Evolutionary conservation across 1,140 invertebrate genomes (phyloP).

Genomic region (Platyura marginata): DNA sequence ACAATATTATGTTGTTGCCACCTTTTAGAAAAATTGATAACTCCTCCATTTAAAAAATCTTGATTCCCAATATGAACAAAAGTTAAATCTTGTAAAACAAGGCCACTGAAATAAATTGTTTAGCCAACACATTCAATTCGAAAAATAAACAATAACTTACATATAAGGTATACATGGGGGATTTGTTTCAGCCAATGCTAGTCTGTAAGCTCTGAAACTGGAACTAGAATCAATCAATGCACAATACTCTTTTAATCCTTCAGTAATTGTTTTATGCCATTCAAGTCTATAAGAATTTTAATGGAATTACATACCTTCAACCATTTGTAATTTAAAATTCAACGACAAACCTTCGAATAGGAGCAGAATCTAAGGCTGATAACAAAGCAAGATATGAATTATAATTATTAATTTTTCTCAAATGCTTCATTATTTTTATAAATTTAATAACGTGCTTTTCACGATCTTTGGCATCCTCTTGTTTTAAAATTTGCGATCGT

Average conservation of each 20-base stretch:
- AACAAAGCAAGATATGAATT: slow-evolving; percentile 95
- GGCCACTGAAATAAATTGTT: slow-evolving; percentile 51
- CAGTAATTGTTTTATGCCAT: slow-evolving; percentile 85
- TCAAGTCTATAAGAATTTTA: slow-evolving; percentile 43
- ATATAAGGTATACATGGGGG: slow-evolving; percentile 98
- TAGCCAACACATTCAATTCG: not conserved
- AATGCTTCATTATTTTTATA: slow-evolving; percentile 96
- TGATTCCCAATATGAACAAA: slow-evolving; percentile 97
- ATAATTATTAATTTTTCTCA: slow-evolving; percentile 95
- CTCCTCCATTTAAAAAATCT: slow-evolving; percentile 69
- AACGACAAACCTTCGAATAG: slow-evolving; percentile 42
- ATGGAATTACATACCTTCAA: no score
- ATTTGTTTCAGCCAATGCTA: slow-evolving; percentile 80
- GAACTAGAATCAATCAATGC: slow-evolving; percentile 89
- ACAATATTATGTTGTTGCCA: slow-evolving; percentile 98
- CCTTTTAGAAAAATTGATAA: slow-evolving; percentile 91
- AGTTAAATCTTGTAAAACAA: slow-evolving; percentile 95
- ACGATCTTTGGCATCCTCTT: slow-evolving; percentile 77
- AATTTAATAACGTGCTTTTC: slow-evolving; percentile 94
- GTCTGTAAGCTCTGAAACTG: slow-evolving; percentile 88
- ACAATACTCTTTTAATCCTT: slow-evolving; percentile 86
- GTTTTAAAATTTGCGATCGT: slow-evolving; percentile 55
- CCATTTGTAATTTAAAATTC: not conserved
- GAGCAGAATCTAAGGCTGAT: slow-evolving; percentile 91
- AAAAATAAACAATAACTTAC: slow-evolving; percentile 35